Evolutionary conservation across 2,888 invertebrate species (phyloP).

Genomic region (Atherix ibis): DNA sequence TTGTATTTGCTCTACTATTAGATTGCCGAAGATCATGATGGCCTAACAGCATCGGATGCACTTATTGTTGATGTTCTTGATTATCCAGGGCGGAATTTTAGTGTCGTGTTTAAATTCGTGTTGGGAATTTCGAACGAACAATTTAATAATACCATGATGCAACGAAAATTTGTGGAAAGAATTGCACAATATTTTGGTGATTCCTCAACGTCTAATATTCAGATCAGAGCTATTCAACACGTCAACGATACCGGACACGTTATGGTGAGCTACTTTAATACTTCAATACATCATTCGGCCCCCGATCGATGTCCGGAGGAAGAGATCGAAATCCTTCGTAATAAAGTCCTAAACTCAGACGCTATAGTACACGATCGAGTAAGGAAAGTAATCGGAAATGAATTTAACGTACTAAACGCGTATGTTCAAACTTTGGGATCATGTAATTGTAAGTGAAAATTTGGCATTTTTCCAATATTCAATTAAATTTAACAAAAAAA

Average conservation of each 20-base stretch:
- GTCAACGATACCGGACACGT: slow-evolving; percentile 40
- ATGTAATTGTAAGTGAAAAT: not conserved
- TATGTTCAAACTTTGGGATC: slow-evolving; percentile 27
- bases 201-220: slow-evolving; percentile 51
- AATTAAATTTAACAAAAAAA: too few relatives aligned
- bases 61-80: slow-evolving; percentile 57
- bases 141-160: slow-evolving; percentile 56
- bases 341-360: slow-evolving; percentile 53
- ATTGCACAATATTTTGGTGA: slow-evolving; percentile 64
- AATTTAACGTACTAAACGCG: slow-evolving; percentile 42
- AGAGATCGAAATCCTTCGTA: slow-evolving; percentile 56
- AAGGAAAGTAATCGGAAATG: slow-evolving; percentile 41
- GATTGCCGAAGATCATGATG: slow-evolving; percentile 58
- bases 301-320: slow-evolving; percentile 56
- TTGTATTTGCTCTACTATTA: slow-evolving; percentile 20
- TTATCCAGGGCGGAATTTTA: slow-evolving; percentile 46
- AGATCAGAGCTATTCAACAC: slow-evolving; percentile 47
- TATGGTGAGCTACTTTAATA: slow-evolving; percentile 66
- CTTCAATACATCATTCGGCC: slow-evolving; percentile 38
- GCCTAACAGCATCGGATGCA: slow-evolving; percentile 62
- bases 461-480: not conserved
- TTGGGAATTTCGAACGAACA: slow-evolving; percentile 52
- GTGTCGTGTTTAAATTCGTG: slow-evolving; percentile 67
- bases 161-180: slow-evolving; percentile 68
- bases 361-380: slow-evolving; percentile 38